Evolutionary conservation across 64 coral and sea anemone species (phyloP).

Genomic region (Pocillopora verrucosa): DNA sequence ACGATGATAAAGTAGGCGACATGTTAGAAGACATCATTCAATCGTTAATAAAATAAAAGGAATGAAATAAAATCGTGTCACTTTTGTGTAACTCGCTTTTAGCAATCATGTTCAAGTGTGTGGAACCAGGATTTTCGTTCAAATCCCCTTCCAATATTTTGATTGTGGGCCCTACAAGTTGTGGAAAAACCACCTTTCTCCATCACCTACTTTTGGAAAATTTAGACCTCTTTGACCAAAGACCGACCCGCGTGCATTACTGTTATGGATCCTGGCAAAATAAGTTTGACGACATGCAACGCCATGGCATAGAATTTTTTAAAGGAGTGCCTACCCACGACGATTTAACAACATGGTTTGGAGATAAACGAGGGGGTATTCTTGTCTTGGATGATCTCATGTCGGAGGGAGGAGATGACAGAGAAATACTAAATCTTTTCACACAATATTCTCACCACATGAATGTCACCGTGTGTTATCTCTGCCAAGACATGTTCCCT

Average conservation of each 20-base stretch:
- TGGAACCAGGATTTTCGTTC: too few species aligned
- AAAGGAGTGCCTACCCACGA: too few species aligned
- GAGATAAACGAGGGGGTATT: too few species aligned
- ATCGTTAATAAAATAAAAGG: background rate
- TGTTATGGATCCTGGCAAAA: background rate
- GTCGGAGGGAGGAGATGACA: constrained; percentile 12
- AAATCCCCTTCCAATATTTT: too few species aligned
- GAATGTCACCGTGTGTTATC: constrained; percentile 17
- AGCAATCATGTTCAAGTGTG: too few species aligned
- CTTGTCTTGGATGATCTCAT: constrained; percentile 57
- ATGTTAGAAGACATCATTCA: background rate
- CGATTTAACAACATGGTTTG: too few species aligned
- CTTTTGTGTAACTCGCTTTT: too few species aligned
- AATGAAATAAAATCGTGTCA: too few species aligned
- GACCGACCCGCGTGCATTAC: background rate
- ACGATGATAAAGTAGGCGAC: background rate
- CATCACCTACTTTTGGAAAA: background rate
- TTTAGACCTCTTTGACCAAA: background rate
- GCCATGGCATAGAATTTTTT: background rate
- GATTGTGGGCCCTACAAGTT: too few species aligned
- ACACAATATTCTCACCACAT: constrained; percentile 57
- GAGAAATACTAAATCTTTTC: constrained; percentile 37
- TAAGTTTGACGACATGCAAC: background rate
- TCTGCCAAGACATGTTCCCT: constrained; percentile 46
- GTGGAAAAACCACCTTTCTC: too few species aligned